Conservation (phyloP, 2,888 invertebrate species). For the Ophioninae sp. region DNA sequence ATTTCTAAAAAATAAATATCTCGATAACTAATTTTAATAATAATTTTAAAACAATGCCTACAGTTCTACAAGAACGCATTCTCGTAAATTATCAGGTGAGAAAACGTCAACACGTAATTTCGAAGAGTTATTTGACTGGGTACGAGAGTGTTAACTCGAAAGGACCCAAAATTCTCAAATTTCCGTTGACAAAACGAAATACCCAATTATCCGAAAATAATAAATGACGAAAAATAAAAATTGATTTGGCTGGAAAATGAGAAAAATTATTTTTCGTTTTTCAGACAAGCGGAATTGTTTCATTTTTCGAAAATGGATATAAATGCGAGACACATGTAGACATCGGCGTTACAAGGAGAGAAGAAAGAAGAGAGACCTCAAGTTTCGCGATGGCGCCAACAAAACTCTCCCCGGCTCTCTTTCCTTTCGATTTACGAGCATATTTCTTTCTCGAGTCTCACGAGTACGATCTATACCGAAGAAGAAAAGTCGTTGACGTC, state of each 20-base stretch:
- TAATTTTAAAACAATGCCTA: neutral
- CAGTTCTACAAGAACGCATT: neutral
- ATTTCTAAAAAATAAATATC: too few relatives aligned
- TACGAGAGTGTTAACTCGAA: neutral
- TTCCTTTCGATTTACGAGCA: constrained; percentile 57
- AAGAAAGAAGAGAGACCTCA: constrained; percentile 38
- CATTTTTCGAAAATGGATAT: constrained; percentile 10
- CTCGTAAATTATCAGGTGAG: neutral
- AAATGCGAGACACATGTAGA: constrained; percentile 49
- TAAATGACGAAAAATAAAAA: constrained; percentile 16
- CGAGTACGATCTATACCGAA: constrained; percentile 47
- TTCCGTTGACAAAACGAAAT: constrained; percentile 16
- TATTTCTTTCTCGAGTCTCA: constrained; percentile 49
- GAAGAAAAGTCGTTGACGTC: constrained; percentile 63
- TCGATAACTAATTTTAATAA: too few relatives aligned
- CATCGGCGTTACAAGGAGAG: constrained; percentile 21
- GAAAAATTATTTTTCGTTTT: constrained; percentile 37
- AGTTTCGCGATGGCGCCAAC: constrained; percentile 64
- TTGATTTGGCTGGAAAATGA: neutral
- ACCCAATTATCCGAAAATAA: constrained; percentile 7
- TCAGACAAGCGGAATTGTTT: neutral
- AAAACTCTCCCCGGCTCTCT: constrained; percentile 38
- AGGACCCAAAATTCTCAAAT: constrained; percentile 5
- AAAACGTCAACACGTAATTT: neutral
- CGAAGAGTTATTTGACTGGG: neutral